These are phyloP conservation scores for Darevskia mixta DNA, from an alignment of 2,797 vertebrate species.

Conservation along the genomic window DNA sequence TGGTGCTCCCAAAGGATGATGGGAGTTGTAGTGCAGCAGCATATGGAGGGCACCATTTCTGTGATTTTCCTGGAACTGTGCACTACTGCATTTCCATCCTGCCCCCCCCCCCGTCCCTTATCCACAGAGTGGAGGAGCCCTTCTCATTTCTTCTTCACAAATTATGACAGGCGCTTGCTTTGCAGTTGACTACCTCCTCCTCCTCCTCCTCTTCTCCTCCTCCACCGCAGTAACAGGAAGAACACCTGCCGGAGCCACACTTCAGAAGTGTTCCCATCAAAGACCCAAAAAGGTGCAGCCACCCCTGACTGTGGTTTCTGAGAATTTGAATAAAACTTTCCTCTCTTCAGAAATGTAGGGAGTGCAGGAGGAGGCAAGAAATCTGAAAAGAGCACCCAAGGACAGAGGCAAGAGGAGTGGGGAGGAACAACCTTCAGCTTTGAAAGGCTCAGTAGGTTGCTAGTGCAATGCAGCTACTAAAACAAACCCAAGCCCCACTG, in stretches of 20 bases:
- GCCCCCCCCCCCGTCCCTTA: background rate
- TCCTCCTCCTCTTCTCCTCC: background rate
- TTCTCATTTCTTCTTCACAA: background rate
- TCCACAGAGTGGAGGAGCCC: background rate
- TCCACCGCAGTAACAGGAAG: slow-evolving; percentile 28
- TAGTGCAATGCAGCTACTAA: background rate
- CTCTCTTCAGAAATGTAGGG: slow-evolving; percentile 21
- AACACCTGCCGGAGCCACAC: slow-evolving; percentile 47
- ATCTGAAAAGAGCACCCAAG: background rate
- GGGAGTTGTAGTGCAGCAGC: too few species aligned
- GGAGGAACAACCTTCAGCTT: background rate
- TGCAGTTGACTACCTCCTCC: background rate
- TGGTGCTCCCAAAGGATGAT: too few species aligned
- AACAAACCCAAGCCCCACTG: too few species aligned
- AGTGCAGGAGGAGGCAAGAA: slow-evolving; percentile 4
- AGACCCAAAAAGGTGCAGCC: slow-evolving; percentile 28
- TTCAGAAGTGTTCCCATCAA: slow-evolving; percentile 40
- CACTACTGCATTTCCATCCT: background rate
- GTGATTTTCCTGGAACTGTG: background rate
- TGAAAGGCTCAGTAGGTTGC: background rate
- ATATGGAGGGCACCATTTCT: background rate
- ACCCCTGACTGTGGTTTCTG: slow-evolving; percentile 41
- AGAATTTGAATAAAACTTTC: slow-evolving; percentile 50
- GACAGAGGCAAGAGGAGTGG: too few species aligned
- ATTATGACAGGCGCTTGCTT: background rate